Evolutionary conservation across 2,113 vertebrate genomes (phyloP), one percentile per base, ranked within the genome.

Genomic region (Callipepla squamata): DNA sequence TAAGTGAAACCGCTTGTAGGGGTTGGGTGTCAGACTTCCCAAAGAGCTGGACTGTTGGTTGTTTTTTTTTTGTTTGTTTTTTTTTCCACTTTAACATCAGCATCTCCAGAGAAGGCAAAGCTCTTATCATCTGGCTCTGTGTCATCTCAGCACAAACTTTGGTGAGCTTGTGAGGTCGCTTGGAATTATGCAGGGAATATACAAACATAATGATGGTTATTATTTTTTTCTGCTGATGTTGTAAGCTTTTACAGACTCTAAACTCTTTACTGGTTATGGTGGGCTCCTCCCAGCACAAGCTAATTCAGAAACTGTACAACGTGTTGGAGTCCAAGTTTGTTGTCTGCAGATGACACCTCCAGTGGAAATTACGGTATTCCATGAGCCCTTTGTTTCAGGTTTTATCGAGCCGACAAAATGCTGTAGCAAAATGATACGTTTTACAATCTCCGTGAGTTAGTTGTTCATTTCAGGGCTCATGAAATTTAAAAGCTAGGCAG

Each of bases 391-490:
- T 65, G 36, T 86, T 66, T 83, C 25, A n/a, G 47, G 47, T 81
- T 90, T 88, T 93, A 84, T 45, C 74, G 44, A 80, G 83, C 51
- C 7, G 4, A 86, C 48, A 65, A 69, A 79, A 62, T 69, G 26
- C 48, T 76, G 30, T 68, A 63, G 73, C 44, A 89, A 92, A 84
- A 84, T 79, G 5, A 18, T 78, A 28, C 57, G 26, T 66, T 94
- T 86, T 92, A 72, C 85, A 80, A 92, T 96, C 69, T 94, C 25
- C 32, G 13, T 77, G 44, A 94, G 51, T 93, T 86, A 72, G 68
- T 85, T 94, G 80, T 81, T 96, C 77, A 86, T 95, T 94, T 96
- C 88, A 93, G 80, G 86, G 80, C 50, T 96, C 80, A 76, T 90
- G 83, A 94, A 93, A 72, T 94, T 86, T 61, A 90, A 84, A 87